These are phyloP conservation scores for Scophthalmus maximus DNA, from an alignment of 2,113 vertebrate species.

Conservation along the genomic window DNA sequence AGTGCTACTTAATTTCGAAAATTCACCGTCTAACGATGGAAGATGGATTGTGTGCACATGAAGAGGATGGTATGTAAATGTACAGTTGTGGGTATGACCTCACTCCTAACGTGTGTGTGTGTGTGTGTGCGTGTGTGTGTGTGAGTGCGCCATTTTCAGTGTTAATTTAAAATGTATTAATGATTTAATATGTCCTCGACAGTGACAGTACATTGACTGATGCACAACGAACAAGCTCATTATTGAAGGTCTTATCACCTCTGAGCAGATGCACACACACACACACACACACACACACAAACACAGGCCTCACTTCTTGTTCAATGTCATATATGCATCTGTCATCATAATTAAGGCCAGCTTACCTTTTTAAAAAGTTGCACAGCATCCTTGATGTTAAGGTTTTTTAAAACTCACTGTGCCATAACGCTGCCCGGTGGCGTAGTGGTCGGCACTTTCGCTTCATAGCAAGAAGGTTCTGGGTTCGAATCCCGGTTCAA, in stretches of 20 bases:
- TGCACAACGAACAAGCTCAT: constrained; percentile 70
- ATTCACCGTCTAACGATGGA: constrained; percentile 16
- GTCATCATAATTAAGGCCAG: constrained; percentile 58
- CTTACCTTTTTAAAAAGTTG: constrained; percentile 45
- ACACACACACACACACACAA: constrained; percentile 26
- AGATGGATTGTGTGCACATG: constrained; percentile 11
- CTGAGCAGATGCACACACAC: constrained; percentile 55
- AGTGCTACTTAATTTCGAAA: constrained; percentile 50
- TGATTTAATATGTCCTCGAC: constrained; percentile 59
- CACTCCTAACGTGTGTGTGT: constrained; percentile 11
- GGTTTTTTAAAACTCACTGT: constrained; percentile 16
- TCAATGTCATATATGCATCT: constrained; percentile 58
- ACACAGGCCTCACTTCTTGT: constrained; percentile 23
- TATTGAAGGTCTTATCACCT: constrained; percentile 76
- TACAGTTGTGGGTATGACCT: constrained; percentile 34
- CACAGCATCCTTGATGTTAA: constrained; percentile 29
- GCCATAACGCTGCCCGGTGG: no score
- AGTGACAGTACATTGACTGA: constrained; percentile 71
- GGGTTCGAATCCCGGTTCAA: no score
- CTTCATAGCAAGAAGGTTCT: no score
- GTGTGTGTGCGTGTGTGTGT: constrained; percentile 16
- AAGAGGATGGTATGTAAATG: constrained; percentile 26
- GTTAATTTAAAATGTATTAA: constrained; percentile 64
- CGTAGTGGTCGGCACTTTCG: no score
- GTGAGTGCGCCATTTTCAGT: constrained; percentile 29